phyloP scores from a whole-genome alignment of 2,888 invertebrate genomes.

The Limnephilus marmoratus region DNA sequence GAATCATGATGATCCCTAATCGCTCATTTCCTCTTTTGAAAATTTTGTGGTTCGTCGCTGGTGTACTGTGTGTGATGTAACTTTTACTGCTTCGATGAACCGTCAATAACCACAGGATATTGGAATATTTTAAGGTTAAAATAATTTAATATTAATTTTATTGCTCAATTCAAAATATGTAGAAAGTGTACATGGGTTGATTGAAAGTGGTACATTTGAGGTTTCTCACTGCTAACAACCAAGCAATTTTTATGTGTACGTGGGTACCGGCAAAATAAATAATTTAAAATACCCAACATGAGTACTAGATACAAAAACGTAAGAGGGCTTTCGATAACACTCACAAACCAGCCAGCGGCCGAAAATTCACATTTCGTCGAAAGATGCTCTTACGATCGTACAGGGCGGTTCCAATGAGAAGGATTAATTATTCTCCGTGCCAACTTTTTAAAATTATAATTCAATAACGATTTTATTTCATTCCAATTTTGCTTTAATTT shows the following conservation, averaged over 20 bases:
- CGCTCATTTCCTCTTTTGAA: not conserved
- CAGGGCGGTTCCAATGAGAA: too few relatives aligned
- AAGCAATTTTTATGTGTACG: not conserved
- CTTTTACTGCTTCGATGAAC: not conserved
- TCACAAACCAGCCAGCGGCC: too few relatives aligned
- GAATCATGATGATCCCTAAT: not conserved
- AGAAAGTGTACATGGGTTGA: not conserved
- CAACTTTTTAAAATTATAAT: too few relatives aligned
- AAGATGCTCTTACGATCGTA: too few relatives aligned
- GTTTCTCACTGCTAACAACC: not conserved
- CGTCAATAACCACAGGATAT: not conserved
- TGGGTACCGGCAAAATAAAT: too few relatives aligned
- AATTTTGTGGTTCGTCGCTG: not conserved
- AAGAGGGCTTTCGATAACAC: too few relatives aligned
- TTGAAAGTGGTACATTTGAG: not conserved
- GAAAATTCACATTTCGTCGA: too few relatives aligned
- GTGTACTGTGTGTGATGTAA: not conserved
- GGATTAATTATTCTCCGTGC: too few relatives aligned
- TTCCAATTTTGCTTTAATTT: too few relatives aligned
- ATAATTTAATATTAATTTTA: not conserved
- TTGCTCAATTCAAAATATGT: not conserved
- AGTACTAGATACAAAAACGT: too few relatives aligned
- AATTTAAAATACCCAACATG: too few relatives aligned
- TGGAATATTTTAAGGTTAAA: not conserved
- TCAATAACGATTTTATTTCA: too few relatives aligned